Conservation (phyloP, 2,888 invertebrate species). For the Chloromyia formosa region DNA sequence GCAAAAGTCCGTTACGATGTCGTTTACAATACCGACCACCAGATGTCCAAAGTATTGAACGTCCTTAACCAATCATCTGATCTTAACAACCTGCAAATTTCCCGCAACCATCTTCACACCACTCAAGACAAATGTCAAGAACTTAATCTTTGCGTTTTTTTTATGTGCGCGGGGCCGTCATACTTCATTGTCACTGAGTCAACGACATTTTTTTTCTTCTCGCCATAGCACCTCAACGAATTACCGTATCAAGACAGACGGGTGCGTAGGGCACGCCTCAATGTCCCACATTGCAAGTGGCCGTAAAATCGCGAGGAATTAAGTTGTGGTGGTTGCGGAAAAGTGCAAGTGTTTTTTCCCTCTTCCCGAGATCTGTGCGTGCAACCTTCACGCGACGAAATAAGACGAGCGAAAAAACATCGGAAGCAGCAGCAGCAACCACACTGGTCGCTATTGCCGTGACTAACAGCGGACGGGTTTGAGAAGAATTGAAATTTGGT, state of each 20-base stretch:
- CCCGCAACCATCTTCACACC: constrained; percentile 20
- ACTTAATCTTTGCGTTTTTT: constrained; percentile 23
- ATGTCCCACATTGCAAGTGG: constrained; percentile 8
- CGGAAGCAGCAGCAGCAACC: neutral
- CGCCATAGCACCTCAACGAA: neutral
- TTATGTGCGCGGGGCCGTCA: constrained; percentile 27
- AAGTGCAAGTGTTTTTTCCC: constrained; percentile 25
- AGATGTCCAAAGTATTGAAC: no score
- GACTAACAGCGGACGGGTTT: constrained; percentile 33
- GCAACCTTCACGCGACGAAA: constrained; percentile 28
- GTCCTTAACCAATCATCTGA: no score
- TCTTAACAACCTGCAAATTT: no score
- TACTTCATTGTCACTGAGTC: constrained; percentile 2
- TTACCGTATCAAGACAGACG: neutral
- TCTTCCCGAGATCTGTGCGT: neutral
- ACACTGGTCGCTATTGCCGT: constrained; percentile 6
- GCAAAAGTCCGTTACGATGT: no score
- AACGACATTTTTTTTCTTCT: constrained; percentile 6
- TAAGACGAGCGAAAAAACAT: neutral
- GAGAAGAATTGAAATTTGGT: constrained; percentile 27
- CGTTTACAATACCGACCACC: no score
- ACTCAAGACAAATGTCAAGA: constrained; percentile 23
- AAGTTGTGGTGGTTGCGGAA: constrained; percentile 22
- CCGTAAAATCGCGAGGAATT: constrained; percentile 18
- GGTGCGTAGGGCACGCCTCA: neutral